Evolutionary conservation across 2,113 vertebrate genomes (phyloP).

Genomic region (rabbit (Oryctolagus cuniculus)): DNA sequence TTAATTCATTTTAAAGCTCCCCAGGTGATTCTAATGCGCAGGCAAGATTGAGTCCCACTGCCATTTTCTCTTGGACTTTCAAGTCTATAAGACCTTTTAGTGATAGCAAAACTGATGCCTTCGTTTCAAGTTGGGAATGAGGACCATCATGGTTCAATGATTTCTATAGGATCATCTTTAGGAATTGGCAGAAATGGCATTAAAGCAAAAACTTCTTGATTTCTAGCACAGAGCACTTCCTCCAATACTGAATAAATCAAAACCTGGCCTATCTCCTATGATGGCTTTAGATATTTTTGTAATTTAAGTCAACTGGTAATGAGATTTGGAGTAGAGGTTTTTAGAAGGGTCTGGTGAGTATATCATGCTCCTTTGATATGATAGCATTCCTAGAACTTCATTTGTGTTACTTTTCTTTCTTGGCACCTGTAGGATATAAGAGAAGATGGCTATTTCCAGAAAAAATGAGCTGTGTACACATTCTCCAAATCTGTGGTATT

Average conservation of each 20-base stretch:
- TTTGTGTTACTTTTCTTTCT: not conserved
- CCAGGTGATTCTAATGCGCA: not conserved
- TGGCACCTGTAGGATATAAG: not conserved
- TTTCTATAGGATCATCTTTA: not conserved
- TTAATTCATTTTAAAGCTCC: slow-evolving; percentile 15
- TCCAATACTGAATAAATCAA: not conserved
- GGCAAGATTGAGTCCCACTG: not conserved
- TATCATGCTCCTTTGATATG: not conserved
- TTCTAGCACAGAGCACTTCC: not conserved
- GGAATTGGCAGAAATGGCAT: not conserved
- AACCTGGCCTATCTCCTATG: not conserved
- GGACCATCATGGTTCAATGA: not conserved
- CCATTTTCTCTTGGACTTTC: not conserved
- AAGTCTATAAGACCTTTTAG: not conserved
- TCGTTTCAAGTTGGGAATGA: not conserved
- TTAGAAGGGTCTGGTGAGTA: not conserved
- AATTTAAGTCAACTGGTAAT: slow-evolving; percentile 14
- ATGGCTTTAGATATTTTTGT: not conserved
- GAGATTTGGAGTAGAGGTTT: not conserved
- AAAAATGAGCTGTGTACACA: not conserved
- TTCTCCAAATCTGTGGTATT: not conserved
- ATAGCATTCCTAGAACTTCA: not conserved
- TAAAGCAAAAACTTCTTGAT: not conserved
- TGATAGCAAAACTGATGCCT: not conserved
- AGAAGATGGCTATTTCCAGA: not conserved